Evolutionary conservation across 1,140 invertebrate genomes (phyloP).

Genomic region (Zaprionus ornatus): DNA sequence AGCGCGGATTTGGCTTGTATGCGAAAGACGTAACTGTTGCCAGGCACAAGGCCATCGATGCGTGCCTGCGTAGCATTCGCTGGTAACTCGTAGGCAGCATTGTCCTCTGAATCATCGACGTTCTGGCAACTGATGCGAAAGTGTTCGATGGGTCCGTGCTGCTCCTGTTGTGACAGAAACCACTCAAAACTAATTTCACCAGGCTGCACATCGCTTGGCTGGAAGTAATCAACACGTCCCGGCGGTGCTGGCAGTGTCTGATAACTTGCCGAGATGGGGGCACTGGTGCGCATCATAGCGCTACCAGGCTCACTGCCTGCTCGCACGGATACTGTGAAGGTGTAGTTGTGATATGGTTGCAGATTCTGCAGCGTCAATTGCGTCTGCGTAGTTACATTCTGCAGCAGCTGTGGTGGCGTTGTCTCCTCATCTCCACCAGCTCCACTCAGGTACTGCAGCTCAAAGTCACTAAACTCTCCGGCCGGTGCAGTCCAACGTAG

Average conservation of each 20-base stretch:
- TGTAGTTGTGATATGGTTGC: conserved; percentile 93
- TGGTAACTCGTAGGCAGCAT: conserved; percentile 87
- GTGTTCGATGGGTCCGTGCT: conserved; percentile 92
- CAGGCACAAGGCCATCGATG: conserved; percentile 90
- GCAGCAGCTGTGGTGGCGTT: conserved; percentile 84
- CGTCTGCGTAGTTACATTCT: conserved; percentile 89
- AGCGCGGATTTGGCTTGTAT: conserved; percentile 95
- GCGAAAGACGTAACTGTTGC: conserved; percentile 91
- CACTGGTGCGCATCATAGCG: conserved; percentile 89
- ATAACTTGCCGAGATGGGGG: conserved; percentile 91
- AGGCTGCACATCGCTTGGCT: conserved; percentile 91
- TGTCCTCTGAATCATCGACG: conserved; percentile 86
- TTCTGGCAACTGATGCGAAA: conserved; percentile 91
- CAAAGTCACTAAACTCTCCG: conserved; percentile 94
- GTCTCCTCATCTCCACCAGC: conserved; percentile 85
- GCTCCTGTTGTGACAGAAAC: conserved; percentile 89
- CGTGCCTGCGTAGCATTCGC: conserved; percentile 88
- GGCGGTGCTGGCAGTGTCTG: conserved; percentile 92
- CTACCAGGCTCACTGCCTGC: conserved; percentile 88
- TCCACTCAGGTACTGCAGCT: conserved; percentile 92
- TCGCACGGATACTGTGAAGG: conserved; percentile 93
- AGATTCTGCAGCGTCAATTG: conserved; percentile 89
- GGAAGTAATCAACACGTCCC: conserved; percentile 90
- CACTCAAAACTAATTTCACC: conserved; percentile 92
- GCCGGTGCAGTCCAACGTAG: conserved; percentile 91